These are phyloP conservation scores for Drosophila pegasa DNA, from an alignment of 2,888 invertebrate species.

Conservation along the genomic window DNA sequence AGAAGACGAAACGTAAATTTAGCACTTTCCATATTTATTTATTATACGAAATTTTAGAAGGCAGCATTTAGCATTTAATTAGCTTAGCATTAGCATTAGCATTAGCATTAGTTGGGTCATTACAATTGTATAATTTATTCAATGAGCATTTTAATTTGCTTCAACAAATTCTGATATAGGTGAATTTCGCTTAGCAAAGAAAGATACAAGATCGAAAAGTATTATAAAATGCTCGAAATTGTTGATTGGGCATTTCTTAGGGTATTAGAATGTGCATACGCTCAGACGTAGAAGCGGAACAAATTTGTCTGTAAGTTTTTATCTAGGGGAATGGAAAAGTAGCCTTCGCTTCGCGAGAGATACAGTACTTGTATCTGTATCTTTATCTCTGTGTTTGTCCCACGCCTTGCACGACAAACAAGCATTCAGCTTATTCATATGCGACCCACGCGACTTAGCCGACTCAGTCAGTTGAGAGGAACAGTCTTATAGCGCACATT, in stretches of 20 bases:
- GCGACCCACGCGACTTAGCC: slow-evolving; percentile 2
- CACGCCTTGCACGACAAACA: background rate
- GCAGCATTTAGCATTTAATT: no score
- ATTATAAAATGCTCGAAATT: background rate
- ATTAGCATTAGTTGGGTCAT: no score
- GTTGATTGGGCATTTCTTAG: background rate
- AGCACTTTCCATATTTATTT: no score
- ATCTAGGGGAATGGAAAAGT: background rate
- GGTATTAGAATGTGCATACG: background rate
- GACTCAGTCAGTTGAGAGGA: slow-evolving; percentile 5
- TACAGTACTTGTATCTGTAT: slow-evolving; percentile 1
- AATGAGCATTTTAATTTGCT: no score
- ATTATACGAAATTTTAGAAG: no score
- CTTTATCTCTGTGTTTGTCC: slow-evolving; percentile 5
- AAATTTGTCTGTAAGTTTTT: background rate
- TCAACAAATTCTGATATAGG: no score
- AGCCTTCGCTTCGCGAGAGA: background rate
- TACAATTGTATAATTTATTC: no score
- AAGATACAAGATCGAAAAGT: background rate
- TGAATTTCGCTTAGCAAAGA: no score
- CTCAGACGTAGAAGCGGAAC: background rate
- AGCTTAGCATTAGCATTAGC: no score
- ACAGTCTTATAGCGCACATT: slow-evolving; percentile 1
- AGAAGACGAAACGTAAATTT: no score
- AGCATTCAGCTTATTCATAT: slow-evolving; percentile 5